Base-by-base conservation (phyloP, 2,888 invertebrate species). In the Merodon equestris region DNA sequence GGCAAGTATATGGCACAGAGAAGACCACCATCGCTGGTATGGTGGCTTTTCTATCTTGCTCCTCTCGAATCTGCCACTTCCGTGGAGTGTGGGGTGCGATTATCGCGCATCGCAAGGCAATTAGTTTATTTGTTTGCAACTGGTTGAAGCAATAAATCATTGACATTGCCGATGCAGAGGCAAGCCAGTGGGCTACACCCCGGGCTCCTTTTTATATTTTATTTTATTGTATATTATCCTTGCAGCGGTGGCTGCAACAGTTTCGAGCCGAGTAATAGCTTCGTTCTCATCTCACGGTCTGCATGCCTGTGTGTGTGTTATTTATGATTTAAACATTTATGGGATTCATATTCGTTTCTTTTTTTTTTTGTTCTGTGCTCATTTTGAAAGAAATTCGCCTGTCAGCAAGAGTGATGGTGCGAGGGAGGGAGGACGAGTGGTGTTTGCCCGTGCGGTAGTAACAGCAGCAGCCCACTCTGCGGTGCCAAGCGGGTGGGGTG, bases 241-340 rank as follows among this genome's bases (percentile, higher is more conserved):
- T 27, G 27, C 27, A 27, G 27, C 3, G 27, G 27, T 7, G 7
- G 7, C 7, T 4, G 27, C 27, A 27, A 27, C 27, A 27, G 27
- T 27, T 4, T n/a, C n/a, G n/a, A n/a, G n/a, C n/a, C 27, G 27
- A 7, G 27, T 27, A 27, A 27, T 27, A 27, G 14, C 19, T 40
- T 56, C 27, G 40, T 50, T 45, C 58, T 76, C 50, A 15, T 45
- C 58, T 76, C 50, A 13, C 19, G 13, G 44, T 57, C 54, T 44
- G 27, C 27, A 27, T 7, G 57, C 67, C 50, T 68, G 56, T 57
- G 40, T 40, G 14, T 77, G 67, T 72, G 72, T 77, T 72, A 77
- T 77, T 77, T 77, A 77, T 72, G 72, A 72, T 77, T 77, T 77
- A 72, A 77, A 72, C 76, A 77, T 77, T 72, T 72, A 77, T 67